Evolutionary conservation across 2,888 invertebrate genomes (phyloP).

Genomic region (Azorinus chamasolen): DNA sequence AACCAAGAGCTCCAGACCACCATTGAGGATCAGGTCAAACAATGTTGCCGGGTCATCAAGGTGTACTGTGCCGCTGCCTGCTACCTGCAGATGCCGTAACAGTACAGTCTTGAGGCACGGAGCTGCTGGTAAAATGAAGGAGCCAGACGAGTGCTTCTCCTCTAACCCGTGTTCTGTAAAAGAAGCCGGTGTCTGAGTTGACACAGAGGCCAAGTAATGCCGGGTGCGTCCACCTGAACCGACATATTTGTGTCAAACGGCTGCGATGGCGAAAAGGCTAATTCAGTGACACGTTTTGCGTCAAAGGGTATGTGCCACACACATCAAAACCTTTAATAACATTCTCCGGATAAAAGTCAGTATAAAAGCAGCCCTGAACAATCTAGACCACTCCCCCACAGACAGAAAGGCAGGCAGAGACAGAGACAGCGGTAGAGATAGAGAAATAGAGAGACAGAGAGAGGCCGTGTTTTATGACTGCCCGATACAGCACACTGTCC

Average conservation of each 20-base stretch:
- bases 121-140: conserved; percentile 1
- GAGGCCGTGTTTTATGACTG: no score
- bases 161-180: not conserved
- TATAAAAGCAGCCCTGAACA: not conserved
- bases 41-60: not conserved
- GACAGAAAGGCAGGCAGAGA: no score
- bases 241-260: not conserved
- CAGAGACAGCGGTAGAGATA: no score
- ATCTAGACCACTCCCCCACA: not conserved
- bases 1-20: not conserved
- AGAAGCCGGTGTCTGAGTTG: not conserved
- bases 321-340: not conserved
- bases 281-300: not conserved
- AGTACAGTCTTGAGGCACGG: conserved; percentile 1
- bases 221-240: no score
- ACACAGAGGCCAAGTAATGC: no score
- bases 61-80: not conserved
- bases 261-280: not conserved
- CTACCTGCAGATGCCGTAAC: not conserved
- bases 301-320: not conserved
- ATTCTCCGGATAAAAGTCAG: not conserved
- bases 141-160: not conserved
- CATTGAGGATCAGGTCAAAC: not conserved
- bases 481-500: no score
- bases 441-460: no score